Percentiles rank a stretch among this genome's conserved stretches.
Evolutionary conservation across 1,140 invertebrate genomes (phyloP).

Genomic region (Cyrtorhinus lividipennis): DNA sequence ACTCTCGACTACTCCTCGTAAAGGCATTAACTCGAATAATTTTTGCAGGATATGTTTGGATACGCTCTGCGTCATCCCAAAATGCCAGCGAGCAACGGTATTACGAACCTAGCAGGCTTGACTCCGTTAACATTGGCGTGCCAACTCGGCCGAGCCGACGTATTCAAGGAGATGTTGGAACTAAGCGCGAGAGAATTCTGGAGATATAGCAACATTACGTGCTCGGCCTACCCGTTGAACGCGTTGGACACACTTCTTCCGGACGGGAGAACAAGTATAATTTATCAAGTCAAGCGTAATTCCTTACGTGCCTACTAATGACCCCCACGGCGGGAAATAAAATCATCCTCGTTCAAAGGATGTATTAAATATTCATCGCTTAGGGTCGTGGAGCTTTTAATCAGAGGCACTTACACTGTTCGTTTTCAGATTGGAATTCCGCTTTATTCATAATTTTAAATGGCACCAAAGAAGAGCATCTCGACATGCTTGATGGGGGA

Average conservation of each 20-base stretch:
- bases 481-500: slow-evolving; percentile 96
- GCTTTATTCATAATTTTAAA: slow-evolving; percentile 95
- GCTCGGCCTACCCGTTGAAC: slow-evolving; percentile 91
- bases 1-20: too few relatives aligned
- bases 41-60: slow-evolving; percentile 86
- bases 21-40: too few relatives aligned
- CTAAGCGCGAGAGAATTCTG: slow-evolving; percentile 91
- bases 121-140: slow-evolving; percentile 92
- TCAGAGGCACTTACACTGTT: slow-evolving; percentile 3
- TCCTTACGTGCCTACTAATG: too few relatives aligned
- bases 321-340: too few relatives aligned
- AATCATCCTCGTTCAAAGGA: too few relatives aligned
- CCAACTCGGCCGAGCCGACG: slow-evolving; percentile 84
- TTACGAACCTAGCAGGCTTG: slow-evolving; percentile 73
- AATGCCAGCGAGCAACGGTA: slow-evolving; percentile 76
- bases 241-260: slow-evolving; percentile 89
- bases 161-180: slow-evolving; percentile 97
- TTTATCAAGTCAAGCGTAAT: too few relatives aligned
- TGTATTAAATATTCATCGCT: too few relatives aligned
- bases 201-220: slow-evolving; percentile 98
- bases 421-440: slow-evolving; percentile 85
- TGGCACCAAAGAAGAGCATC: slow-evolving; percentile 91
- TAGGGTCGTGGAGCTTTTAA: too few relatives aligned
- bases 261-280: slow-evolving; percentile 86
- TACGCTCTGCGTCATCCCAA: slow-evolving; percentile 91